A percentile compares a stretch with the other conserved stretches of the same genome.
These are phyloP conservation scores for Theristicus caerulescens DNA, from an alignment of 2,113 vertebrate genomes.

Conservation along the genomic window DNA sequence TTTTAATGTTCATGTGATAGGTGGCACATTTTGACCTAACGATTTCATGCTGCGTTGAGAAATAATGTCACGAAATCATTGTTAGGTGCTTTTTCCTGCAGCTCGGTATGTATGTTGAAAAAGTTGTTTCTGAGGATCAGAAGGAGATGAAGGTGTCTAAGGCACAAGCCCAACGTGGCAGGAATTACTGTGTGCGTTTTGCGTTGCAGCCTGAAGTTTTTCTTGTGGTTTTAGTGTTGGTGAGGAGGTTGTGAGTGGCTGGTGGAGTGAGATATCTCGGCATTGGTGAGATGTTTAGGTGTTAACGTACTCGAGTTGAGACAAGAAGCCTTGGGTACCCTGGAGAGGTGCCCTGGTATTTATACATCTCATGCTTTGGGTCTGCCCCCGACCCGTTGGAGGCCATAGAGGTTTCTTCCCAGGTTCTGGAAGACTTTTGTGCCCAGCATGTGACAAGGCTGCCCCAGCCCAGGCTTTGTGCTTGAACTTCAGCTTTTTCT, in stretches of 20 bases:
- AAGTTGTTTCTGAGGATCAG: conserved; percentile 39
- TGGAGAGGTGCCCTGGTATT: neutral
- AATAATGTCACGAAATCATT: conserved; percentile 52
- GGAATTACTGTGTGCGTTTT: neutral
- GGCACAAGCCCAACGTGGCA: neutral
- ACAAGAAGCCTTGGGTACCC: neutral
- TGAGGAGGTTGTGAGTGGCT: neutral
- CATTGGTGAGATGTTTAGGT: neutral
- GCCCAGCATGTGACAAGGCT: neutral
- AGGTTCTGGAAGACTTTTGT: neutral
- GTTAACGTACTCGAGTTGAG: neutral
- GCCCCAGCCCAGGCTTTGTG: neutral
- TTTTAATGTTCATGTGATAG: conserved; percentile 68
- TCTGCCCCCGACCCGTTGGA: accelerated
- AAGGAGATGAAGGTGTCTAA: conserved; percentile 38
- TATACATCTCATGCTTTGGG: neutral
- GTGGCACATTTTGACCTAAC: conserved; percentile 68
- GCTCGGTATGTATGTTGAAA: neutral
- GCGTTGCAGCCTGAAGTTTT: neutral
- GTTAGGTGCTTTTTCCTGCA: conserved; percentile 47
- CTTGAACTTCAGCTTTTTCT: neutral
- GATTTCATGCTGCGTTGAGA: conserved; percentile 55
- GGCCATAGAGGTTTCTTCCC: neutral
- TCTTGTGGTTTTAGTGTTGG: neutral
- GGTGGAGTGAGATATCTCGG: neutral